Base-by-base conservation (phyloP, 2,888 invertebrate genomes). In the Mythimna pallens region DNA sequence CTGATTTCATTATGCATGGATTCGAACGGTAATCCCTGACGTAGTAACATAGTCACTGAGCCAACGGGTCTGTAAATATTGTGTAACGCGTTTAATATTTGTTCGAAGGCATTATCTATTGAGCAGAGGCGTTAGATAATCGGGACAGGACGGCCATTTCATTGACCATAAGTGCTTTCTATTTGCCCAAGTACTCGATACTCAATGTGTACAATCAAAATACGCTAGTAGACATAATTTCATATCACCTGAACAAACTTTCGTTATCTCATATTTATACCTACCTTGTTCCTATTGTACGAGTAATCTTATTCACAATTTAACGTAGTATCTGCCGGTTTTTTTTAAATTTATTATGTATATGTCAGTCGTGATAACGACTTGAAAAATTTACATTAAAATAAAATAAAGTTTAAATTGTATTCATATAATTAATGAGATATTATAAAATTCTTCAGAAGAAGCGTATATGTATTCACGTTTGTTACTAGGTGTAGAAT, bases 241-340 rank as follows among this genome's bases (percentile, higher is more conserved):
- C 69, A 81, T 82, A 81, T 83, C 89, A 89, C 80, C 85, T 88
- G 88, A 81, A 81, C 76, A 86, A 89, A 89, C 83, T 81, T 63
- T 70, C 63, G 68, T 67, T 83, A 81, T 81, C 73, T 78, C 20
- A 70, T 66, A 59, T 50, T 78, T n/a, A 70, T 68, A 59, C 57
- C 50, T 61, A 61, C 72, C 58, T 36, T 74, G 36, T 66, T 62
- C 9, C 50, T 72, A 57, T 69, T 54, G 52, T 52, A 68, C 54
- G 43, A 20, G 47, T 72, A 68, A 70, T 70, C 12, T 68, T 81
- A 34, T 73, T 69, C 22, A 55, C 69, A 63, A 59, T 50, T 61
- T 62, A 22, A 59, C 6, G 17, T 63, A 63, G 5, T 40, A 40
- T 34, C 40, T 20, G 36, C 58, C 25, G 36, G 65, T 52, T 62